Percentiles rank a stretch among this genome's conserved stretches.
Conservation (phyloP, 2,113 vertebrate species). For the Amazona guildingii region DNA sequence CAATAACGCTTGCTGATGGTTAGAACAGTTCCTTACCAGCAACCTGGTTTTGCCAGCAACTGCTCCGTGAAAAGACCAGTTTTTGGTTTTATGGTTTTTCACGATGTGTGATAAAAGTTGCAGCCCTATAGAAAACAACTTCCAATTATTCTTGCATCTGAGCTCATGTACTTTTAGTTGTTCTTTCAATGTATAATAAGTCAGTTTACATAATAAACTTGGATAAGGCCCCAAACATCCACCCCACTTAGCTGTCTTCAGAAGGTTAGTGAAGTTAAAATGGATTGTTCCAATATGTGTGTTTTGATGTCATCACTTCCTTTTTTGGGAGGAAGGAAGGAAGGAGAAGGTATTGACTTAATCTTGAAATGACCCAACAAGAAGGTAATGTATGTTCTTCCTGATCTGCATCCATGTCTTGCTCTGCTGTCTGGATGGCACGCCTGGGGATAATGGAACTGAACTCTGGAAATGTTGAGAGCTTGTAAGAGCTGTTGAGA, state of each 20-base stretch:
- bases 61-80: not conserved
- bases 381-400: not conserved
- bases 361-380: not conserved
- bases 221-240: not conserved
- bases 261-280: not conserved
- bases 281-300: not conserved
- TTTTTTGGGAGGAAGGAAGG: not conserved
- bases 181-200: not conserved
- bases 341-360: not conserved
- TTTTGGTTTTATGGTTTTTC: accelerated
- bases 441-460: not conserved
- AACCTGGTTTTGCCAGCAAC: not conserved
- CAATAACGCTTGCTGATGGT: not conserved
- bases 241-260: not conserved
- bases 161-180: not conserved
- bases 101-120: not conserved
- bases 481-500: not conserved
- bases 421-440: not conserved
- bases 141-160: not conserved
- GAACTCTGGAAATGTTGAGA: not conserved
- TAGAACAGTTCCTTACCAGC: not conserved
- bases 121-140: not conserved
- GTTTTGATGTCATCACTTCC: not conserved
- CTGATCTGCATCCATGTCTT: not conserved
- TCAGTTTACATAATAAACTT: not conserved